phyloP scores from a whole-genome alignment of 1,140 invertebrate genomes.

The Trichoplusia ni region DNA sequence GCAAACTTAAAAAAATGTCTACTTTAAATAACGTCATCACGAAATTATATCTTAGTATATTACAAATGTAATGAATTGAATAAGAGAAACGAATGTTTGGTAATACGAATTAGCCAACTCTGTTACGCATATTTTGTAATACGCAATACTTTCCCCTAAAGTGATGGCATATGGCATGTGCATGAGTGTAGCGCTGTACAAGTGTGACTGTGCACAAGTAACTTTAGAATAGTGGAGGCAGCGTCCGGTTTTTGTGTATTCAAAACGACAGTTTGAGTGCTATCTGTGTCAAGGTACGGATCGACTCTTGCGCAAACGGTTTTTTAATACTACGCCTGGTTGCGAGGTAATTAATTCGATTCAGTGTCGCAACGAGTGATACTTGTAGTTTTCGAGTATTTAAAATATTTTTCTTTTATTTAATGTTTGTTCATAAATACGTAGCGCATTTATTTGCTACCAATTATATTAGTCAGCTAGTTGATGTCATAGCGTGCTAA shows the following conservation, averaged over 20 bases:
- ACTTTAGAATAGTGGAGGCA: constrained; percentile 71
- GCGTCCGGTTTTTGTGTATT: constrained; percentile 81
- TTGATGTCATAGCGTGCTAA: constrained; percentile 16
- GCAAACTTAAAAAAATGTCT: no score
- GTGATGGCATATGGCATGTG: neutral
- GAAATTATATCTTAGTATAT: no score
- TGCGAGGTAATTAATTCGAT: constrained; percentile 81
- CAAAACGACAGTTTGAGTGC: constrained; percentile 78
- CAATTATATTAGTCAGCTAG: constrained; percentile 7
- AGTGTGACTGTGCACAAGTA: constrained; percentile 18
- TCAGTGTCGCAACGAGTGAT: constrained; percentile 76
- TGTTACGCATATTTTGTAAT: neutral
- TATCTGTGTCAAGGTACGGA: constrained; percentile 80
- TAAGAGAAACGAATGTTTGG: no score
- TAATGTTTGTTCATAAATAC: no score
- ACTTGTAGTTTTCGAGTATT: constrained; percentile 73
- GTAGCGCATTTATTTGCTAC: neutral
- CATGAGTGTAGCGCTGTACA: neutral
- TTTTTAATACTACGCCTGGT: constrained; percentile 79
- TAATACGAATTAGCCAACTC: neutral
- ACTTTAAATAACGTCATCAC: no score
- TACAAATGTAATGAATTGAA: no score
- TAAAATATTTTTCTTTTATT: constrained; percentile 44
- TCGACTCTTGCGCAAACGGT: constrained; percentile 77
- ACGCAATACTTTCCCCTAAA: neutral